Base-by-base conservation (phyloP, 2,888 invertebrate genomes). In the Micoletzkya japonica region DNA sequence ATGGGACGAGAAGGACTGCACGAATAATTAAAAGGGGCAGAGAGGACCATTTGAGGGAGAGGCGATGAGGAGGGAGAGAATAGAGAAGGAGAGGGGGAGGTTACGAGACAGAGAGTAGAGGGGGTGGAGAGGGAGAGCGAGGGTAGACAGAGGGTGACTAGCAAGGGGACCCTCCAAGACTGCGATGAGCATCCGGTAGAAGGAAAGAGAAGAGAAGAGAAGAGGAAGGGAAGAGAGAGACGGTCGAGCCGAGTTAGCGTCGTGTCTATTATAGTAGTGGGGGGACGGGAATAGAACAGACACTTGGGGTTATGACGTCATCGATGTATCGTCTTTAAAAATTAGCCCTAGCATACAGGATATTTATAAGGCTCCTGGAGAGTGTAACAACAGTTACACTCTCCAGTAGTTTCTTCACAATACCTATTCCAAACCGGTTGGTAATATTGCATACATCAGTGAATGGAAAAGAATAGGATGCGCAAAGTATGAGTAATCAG, bases 121-220 rank as follows among this genome's bases (percentile, higher is more conserved):
- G 20, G 52, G 44, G 44, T 61, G 34, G 44, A 34, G 44, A 61
- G 61, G 44, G 61, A 61, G 39, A 24, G 17, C 20, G 39, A 30
- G 28, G 39, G 36, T 59, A 32, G 32, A 59, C 37, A 26, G 36
- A 26, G 32, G 58, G 58, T 30, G 44, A 39, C 20, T 37, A 58
- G 57, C 32, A 58, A 28, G 17, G n/a, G 24, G 28, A n/a, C n/a
- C n/a, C n/a, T n/a, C n/a, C n/a, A n/a, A n/a, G n/a, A n/a, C n/a
- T n/a, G n/a, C n/a, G n/a, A n/a, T n/a, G n/a, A n/a, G n/a, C n/a
- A n/a, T n/a, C n/a, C n/a, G n/a, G n/a, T n/a, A n/a, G n/a, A n/a
- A n/a, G n/a, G 60, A 28, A 26, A 3, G 39, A 39, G 60, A 39
- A 39, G 60, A 28, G 28, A 28, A 6, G 24, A 17, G 60, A 39